These are phyloP conservation scores for Archilochus colubris DNA, from an alignment of 2,113 vertebrate genomes.

Conservation along the genomic window DNA sequence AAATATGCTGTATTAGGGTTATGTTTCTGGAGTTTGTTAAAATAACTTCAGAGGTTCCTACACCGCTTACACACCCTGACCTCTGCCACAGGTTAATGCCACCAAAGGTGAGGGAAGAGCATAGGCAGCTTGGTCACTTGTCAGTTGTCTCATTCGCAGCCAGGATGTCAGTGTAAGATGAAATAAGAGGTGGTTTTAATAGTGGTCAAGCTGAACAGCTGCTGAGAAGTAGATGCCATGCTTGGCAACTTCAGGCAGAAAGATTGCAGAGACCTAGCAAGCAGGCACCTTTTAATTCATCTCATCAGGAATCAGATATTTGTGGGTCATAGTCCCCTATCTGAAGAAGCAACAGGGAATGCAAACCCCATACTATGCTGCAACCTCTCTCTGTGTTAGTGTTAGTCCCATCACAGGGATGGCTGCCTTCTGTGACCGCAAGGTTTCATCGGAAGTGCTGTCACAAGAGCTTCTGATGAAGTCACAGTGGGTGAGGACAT, in stretches of 20 bases:
- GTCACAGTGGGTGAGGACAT: neutral
- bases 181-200: neutral
- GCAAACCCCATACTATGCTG: neutral
- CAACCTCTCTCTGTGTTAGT: neutral
- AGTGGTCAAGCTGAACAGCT: neutral
- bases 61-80: neutral
- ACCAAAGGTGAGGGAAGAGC: neutral
- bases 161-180: neutral
- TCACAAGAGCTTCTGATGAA: neutral
- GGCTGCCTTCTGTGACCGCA: neutral
- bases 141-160: neutral
- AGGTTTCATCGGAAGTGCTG: neutral
- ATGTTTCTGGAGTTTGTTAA: neutral
- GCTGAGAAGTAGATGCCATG: neutral
- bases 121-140: neutral
- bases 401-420: neutral
- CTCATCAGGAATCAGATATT: neutral
- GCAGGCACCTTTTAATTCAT: neutral
- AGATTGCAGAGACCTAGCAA: neutral
- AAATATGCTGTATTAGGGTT: neutral
- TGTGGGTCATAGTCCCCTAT: neutral
- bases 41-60: neutral
- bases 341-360: neutral
- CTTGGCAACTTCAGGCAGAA: neutral
- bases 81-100: neutral